Evolutionary conservation across 1,140 invertebrate genomes (phyloP).

Genomic region (Adelges cooleyi): DNA sequence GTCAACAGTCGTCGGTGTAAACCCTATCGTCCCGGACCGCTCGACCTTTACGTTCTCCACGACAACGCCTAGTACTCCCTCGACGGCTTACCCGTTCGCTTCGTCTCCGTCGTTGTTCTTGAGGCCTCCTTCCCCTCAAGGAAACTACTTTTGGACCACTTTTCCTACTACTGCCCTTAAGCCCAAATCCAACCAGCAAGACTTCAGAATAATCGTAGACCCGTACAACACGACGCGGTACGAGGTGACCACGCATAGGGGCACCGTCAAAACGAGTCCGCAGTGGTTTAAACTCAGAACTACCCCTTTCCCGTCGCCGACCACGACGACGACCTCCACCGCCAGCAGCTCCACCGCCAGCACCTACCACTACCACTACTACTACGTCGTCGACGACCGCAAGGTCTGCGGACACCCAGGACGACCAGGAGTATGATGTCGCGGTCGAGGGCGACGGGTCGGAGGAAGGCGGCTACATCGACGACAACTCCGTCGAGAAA

Average conservation of each 20-base stretch:
- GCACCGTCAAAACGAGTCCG: constrained; percentile 1
- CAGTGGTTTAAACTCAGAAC: background rate
- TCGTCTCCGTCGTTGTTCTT: constrained; percentile 7
- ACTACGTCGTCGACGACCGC: background rate
- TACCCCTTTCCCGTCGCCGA: background rate
- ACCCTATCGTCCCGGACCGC: constrained; percentile 11
- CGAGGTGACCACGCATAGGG: constrained; percentile 15
- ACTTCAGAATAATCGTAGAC: constrained; percentile 21
- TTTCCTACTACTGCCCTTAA: background rate
- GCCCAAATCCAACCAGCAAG: background rate
- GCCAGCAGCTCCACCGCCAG: background rate
- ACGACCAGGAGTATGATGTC: constrained; percentile 15
- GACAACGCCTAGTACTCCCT: background rate
- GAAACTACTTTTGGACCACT: background rate
- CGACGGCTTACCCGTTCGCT: background rate
- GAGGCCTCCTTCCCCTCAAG: constrained; percentile 3
- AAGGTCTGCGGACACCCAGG: background rate
- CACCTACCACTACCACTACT: background rate
- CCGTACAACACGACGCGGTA: background rate
- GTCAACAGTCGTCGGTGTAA: constrained; percentile 26
- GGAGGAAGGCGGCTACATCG: background rate
- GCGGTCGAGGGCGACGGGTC: background rate
- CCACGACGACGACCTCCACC: background rate
- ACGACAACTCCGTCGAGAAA: constrained; percentile 19
- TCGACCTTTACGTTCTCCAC: background rate